phyloP scores from a whole-genome alignment of 2,797 vertebrate species.

The Cirrhinus mrigala region DNA sequence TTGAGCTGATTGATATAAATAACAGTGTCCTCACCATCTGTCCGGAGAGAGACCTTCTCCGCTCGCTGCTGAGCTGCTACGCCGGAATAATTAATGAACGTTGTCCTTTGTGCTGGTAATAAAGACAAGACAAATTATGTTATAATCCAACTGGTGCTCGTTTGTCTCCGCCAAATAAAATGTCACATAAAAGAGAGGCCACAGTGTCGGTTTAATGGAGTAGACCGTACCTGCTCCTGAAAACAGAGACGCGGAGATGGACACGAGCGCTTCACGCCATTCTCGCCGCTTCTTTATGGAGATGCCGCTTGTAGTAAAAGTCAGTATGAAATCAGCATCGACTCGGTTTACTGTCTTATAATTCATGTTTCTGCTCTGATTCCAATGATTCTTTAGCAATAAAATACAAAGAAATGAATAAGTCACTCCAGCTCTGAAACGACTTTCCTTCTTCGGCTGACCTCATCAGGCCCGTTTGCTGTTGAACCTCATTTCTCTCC shows the following conservation, averaged over 20 bases:
- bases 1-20: constrained; percentile 99
- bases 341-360: background rate
- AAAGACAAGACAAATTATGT: constrained; percentile 99
- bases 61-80: constrained; percentile 99
- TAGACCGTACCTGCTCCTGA: constrained; percentile 94
- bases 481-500: background rate
- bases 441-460: constrained; percentile 39
- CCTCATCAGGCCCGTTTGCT: too few relatives aligned
- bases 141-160: constrained; percentile 99
- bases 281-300: constrained; percentile 12
- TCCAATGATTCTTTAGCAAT: constrained; percentile 5
- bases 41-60: constrained; percentile 99
- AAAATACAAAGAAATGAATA: background rate
- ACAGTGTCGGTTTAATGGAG: constrained; percentile 98
- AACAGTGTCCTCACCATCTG: constrained; percentile 99
- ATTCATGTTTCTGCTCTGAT: too few relatives aligned
- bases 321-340: background rate
- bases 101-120: constrained; percentile 99
- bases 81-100: constrained; percentile 99
- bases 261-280: background rate
- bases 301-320: background rate
- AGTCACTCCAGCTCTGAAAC: background rate
- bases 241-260: constrained; percentile 56
- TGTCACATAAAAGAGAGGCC: constrained; percentile 99
- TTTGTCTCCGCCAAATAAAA: constrained; percentile 99